Evolutionary conservation across 1,140 invertebrate species (phyloP).

Genomic region (Zaprionus africanus): DNA sequence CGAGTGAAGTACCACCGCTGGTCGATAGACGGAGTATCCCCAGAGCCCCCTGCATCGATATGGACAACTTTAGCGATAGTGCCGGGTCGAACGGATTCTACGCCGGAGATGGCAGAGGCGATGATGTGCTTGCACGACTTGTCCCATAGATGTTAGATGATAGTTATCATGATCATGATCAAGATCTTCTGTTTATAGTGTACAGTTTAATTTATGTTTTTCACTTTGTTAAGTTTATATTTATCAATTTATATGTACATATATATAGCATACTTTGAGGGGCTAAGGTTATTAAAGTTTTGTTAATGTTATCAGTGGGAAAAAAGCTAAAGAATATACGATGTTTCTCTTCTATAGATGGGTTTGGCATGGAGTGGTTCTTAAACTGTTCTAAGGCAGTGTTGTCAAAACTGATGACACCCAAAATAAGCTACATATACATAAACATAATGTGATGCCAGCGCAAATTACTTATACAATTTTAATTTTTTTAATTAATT

Average conservation of each 20-base stretch:
- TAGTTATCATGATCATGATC: not conserved
- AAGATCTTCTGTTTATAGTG: not conserved
- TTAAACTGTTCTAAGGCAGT: too few species aligned
- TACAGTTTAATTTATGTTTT: too few species aligned
- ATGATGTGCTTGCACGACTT: slow-evolving; percentile 73
- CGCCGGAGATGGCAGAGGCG: slow-evolving; percentile 44
- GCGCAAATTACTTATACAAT: too few species aligned
- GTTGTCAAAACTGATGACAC: too few species aligned
- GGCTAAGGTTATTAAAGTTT: not conserved
- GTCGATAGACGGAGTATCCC: slow-evolving; percentile 31
- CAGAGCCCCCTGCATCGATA: slow-evolving; percentile 52
- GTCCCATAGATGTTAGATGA: slow-evolving; percentile 68
- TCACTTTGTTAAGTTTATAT: not conserved
- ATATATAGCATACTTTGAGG: slow-evolving; percentile 6
- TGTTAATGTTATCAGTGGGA: not conserved
- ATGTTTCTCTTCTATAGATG: too few species aligned
- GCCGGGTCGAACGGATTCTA: slow-evolving; percentile 41
- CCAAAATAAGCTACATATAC: too few species aligned
- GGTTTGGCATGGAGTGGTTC: too few species aligned
- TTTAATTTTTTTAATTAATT: too few species aligned
- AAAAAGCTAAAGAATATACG: not conserved
- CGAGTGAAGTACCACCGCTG: slow-evolving; percentile 59
- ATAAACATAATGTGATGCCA: too few species aligned
- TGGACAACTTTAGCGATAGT: slow-evolving; percentile 45
- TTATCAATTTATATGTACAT: slow-evolving; percentile 11